These are phyloP conservation scores for Oreocharis arfaki DNA, from an alignment of 2,113 vertebrate genomes.

Conservation along the genomic window DNA sequence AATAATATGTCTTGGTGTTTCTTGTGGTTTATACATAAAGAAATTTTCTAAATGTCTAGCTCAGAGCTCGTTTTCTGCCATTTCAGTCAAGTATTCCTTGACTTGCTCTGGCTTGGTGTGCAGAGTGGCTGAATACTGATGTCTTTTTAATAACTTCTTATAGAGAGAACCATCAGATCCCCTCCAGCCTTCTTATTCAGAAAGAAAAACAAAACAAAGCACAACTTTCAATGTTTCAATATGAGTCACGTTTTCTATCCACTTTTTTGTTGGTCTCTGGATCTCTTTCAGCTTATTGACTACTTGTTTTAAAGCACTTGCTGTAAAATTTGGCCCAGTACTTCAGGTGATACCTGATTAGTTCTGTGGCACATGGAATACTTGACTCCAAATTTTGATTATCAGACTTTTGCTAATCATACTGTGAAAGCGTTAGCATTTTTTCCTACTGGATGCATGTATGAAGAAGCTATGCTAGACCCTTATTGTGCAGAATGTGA, in stretches of 20 bases:
- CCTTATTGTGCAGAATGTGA: neutral
- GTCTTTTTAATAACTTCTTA: neutral
- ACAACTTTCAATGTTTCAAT: neutral
- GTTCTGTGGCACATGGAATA: neutral
- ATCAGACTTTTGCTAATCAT: neutral
- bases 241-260: neutral
- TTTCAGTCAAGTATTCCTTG: neutral
- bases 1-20: neutral
- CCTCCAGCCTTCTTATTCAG: neutral
- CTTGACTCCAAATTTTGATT: neutral
- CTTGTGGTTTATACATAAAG: neutral
- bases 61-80: neutral
- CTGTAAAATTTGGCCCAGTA: neutral
- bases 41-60: neutral
- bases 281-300: neutral
- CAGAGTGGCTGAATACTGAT: neutral
- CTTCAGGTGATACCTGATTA: neutral
- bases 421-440: neutral
- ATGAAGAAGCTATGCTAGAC: neutral
- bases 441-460: neutral
- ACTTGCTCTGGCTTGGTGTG: neutral
- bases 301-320: neutral
- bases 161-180: neutral
- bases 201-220: neutral
- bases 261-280: neutral